These are phyloP conservation scores for Chrysomela aeneicollis DNA, from an alignment of 2,888 invertebrate genomes.

Conservation along the genomic window DNA sequence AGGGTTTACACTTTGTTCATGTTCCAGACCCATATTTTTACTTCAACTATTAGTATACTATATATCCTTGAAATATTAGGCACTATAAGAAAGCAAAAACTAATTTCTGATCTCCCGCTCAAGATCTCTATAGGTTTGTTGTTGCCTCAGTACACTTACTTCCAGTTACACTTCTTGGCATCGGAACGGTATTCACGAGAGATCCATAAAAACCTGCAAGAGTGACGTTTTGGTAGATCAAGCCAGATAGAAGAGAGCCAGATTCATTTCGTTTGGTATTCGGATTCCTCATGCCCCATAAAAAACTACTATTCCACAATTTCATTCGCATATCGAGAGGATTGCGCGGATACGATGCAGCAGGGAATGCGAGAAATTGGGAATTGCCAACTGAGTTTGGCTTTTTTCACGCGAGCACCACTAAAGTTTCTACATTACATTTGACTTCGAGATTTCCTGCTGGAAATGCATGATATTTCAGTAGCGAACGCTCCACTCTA, in stretches of 20 bases:
- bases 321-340: constrained; percentile 20
- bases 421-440: constrained; percentile 31
- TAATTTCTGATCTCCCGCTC: no score
- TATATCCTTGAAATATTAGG: no score
- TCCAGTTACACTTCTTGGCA: no score
- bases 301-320: constrained; percentile 13
- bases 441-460: constrained; percentile 38
- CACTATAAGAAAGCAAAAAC: no score
- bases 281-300: neutral
- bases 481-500: constrained; percentile 21
- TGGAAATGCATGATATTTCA: constrained; percentile 26
- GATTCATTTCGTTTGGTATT: constrained; percentile 9
- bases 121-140: no score
- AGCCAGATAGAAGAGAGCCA: constrained; percentile 1
- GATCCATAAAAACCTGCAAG: neutral
- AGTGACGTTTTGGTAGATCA: neutral
- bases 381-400: constrained; percentile 10
- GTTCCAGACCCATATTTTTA: no score
- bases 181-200: neutral
- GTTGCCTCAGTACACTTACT: no score
- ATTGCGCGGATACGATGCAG: constrained; percentile 4
- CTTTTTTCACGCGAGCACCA: constrained; percentile 17
- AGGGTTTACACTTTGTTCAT: no score
- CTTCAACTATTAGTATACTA: no score
- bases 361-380: constrained; percentile 15